phyloP scores from a whole-genome alignment of 2,797 vertebrate genomes.

The Perdix hodgsoniae region DNA sequence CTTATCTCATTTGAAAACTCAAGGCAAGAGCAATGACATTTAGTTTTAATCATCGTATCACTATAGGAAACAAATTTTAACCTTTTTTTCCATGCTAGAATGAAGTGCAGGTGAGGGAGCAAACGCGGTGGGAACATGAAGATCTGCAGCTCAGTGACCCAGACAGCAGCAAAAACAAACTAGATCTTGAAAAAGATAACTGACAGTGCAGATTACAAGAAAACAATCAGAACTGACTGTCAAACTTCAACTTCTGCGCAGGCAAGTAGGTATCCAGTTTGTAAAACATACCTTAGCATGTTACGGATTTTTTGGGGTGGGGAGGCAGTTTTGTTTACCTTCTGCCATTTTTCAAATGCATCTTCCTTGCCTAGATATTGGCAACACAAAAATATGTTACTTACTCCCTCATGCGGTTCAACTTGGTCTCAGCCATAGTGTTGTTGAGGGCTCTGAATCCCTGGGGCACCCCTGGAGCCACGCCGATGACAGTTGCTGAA shows the following conservation, averaged over 20 bases:
- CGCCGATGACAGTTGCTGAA: slow-evolving; percentile 51
- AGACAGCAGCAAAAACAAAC: neutral
- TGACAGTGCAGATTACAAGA: neutral
- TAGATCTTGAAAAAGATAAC: neutral
- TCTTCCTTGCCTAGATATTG: neutral
- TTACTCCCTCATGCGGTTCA: slow-evolving; percentile 83
- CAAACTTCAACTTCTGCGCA: neutral
- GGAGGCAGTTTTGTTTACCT: neutral
- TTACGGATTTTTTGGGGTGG: neutral
- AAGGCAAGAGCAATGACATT: neutral
- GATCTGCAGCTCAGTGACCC: neutral
- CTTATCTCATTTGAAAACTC: neutral
- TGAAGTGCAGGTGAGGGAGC: neutral
- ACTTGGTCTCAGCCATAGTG: slow-evolving; percentile 69
- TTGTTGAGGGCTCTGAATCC: slow-evolving; percentile 70
- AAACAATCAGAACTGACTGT: neutral
- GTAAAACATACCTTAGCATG: neutral
- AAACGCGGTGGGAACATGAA: neutral
- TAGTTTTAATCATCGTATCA: neutral
- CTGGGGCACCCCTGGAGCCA: slow-evolving; percentile 34
- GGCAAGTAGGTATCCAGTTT: neutral
- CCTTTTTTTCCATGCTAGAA: neutral
- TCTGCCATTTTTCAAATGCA: slow-evolving; percentile 11
- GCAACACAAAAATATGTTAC: slow-evolving; percentile 45
- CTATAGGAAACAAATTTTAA: neutral